A percentile compares a stretch with the other conserved stretches of the same genome.
These are phyloP conservation scores for Rattus rattus DNA, from an alignment of 2,113 vertebrate species.

Conservation along the genomic window DNA sequence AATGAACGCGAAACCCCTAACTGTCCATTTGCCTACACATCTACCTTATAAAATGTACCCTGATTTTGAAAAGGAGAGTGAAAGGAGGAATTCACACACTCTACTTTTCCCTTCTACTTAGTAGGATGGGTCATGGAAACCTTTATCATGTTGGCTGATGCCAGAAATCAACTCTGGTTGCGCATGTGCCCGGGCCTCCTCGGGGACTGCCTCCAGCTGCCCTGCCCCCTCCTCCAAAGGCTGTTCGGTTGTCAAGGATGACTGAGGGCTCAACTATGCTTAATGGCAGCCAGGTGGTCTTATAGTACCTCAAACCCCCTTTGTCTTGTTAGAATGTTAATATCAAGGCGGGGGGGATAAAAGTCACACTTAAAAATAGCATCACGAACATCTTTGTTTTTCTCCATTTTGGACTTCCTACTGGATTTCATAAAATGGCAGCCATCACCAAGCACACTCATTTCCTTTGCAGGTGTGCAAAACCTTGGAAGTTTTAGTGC, in stretches of 20 bases:
- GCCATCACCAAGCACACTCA: background rate
- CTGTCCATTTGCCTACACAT: background rate
- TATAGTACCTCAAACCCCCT: constrained; percentile 34
- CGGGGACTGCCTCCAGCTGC: background rate
- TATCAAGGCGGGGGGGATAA: background rate
- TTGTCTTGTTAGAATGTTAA: constrained; percentile 64
- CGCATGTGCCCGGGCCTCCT: background rate
- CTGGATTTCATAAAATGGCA: constrained; percentile 63
- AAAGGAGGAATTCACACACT: background rate
- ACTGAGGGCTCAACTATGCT: background rate
- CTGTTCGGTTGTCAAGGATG: background rate
- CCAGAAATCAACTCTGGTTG: background rate
- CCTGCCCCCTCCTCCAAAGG: background rate
- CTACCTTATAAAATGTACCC: background rate
- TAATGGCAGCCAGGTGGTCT: constrained; percentile 69
- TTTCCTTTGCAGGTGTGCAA: constrained; percentile 65
- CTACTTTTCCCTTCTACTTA: background rate
- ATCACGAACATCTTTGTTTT: constrained; percentile 67
- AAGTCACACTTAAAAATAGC: constrained; percentile 76
- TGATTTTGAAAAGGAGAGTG: constrained; percentile 28
- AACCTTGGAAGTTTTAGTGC: background rate
- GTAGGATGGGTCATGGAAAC: background rate
- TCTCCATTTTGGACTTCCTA: constrained; percentile 48
- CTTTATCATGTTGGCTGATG: background rate
- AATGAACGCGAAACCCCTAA: background rate